These are phyloP conservation scores for Tonatia bakeri DNA, from an alignment of 2,113 vertebrate genomes.

Conservation along the genomic window DNA sequence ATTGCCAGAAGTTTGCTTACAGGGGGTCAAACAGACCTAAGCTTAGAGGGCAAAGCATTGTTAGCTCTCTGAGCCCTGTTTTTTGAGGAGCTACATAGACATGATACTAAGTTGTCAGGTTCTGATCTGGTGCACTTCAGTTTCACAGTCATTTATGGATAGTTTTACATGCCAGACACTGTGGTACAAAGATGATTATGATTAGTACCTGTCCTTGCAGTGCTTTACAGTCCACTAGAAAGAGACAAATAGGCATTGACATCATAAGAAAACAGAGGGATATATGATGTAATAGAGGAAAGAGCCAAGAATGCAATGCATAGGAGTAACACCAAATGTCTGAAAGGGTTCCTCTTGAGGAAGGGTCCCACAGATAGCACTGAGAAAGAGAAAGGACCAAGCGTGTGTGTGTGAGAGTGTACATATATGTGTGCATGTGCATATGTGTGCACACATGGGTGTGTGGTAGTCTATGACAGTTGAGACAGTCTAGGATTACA, in stretches of 20 bases:
- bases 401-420: not conserved
- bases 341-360: not conserved
- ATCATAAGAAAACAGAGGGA: constrained; percentile 36
- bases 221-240: constrained; percentile 47
- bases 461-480: constrained; percentile 35
- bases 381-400: constrained; percentile 46
- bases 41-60: not conserved
- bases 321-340: constrained; percentile 9
- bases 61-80: not conserved
- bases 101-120: constrained; percentile 37
- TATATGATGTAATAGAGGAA: constrained; percentile 12
- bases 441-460: not conserved
- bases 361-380: constrained; percentile 5
- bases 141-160: constrained; percentile 39
- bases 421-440: not conserved
- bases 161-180: constrained; percentile 45
- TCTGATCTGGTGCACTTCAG: constrained; percentile 43
- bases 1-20: constrained; percentile 22
- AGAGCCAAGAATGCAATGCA: not conserved
- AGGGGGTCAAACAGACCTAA: constrained; percentile 4
- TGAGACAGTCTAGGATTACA: constrained; percentile 63
- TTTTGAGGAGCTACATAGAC: constrained; percentile 32
- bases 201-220: constrained; percentile 47
- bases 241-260: constrained; percentile 44
- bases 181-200: constrained; percentile 37